Conservation (phyloP, 1,140 invertebrate species). For the Galleria mellonella region DNA sequence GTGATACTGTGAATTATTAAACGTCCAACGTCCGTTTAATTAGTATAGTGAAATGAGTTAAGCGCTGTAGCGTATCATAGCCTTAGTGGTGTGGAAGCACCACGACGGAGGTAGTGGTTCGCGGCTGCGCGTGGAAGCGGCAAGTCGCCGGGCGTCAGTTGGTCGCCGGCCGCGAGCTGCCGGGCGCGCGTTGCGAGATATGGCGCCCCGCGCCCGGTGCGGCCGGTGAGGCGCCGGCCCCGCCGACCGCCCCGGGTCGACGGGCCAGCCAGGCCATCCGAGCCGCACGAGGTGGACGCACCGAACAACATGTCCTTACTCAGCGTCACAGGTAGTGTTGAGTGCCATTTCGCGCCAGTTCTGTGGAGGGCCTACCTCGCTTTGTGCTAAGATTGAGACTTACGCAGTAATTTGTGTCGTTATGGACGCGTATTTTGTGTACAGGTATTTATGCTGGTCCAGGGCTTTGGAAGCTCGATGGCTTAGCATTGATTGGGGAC, state of each 20-base stretch:
- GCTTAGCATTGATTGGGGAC: too few species aligned
- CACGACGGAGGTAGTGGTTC: not conserved
- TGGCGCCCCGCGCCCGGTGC: constrained; percentile 54
- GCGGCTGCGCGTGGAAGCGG: constrained; percentile 4
- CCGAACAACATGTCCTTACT: constrained; percentile 69
- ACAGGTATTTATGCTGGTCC: constrained; percentile 17
- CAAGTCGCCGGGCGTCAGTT: constrained; percentile 58
- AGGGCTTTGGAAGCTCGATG: not conserved
- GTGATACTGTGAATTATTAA: too few species aligned
- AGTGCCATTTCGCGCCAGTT: constrained; percentile 28
- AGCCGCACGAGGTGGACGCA: constrained; percentile 11
- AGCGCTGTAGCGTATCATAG: not conserved
- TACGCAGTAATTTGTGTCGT: constrained; percentile 39
- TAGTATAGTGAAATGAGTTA: not conserved
- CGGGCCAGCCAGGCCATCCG: constrained; percentile 54
- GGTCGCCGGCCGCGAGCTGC: constrained; percentile 63
- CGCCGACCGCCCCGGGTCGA: constrained; percentile 67
- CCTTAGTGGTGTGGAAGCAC: constrained; percentile 2
- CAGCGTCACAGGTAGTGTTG: constrained; percentile 66
- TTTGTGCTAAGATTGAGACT: constrained; percentile 25
- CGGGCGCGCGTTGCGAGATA: constrained; percentile 60
- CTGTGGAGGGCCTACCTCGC: constrained; percentile 14
- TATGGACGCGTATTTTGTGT: constrained; percentile 29
- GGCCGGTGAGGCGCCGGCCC: constrained; percentile 65
- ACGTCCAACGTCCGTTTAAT: too few species aligned